Percentiles rank a stretch among this genome's conserved stretches.
Evolutionary conservation across 1,140 invertebrate species (phyloP).

Genomic region (Leptinotarsa undecemlineata): DNA sequence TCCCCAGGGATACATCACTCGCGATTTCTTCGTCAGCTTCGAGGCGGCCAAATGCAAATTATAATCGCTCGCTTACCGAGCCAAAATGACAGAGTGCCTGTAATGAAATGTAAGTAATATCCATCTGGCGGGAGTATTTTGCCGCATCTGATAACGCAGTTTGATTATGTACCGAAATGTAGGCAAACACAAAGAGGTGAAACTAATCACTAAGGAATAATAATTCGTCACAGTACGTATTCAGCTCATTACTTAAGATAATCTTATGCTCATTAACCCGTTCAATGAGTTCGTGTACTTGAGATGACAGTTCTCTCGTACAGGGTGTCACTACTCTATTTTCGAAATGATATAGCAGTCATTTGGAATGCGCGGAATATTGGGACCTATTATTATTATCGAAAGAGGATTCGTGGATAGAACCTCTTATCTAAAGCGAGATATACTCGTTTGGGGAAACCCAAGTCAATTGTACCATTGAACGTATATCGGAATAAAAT

Average conservation of each 20-base stretch:
- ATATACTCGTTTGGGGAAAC: too few species aligned
- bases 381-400: too few species aligned
- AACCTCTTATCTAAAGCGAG: too few species aligned
- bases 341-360: too few species aligned
- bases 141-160: neutral
- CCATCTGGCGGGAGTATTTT: neutral
- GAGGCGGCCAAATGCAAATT: neutral
- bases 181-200: slow-evolving; percentile 2
- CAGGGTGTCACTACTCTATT: too few species aligned
- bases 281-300: neutral
- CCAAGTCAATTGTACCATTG: too few species aligned
- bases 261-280: neutral
- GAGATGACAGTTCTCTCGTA: neutral
- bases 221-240: neutral
- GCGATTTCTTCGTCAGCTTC: neutral
- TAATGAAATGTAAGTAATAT: neutral
- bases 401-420: too few species aligned
- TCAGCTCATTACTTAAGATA: neutral
- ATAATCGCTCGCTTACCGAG: neutral
- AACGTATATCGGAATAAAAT: too few species aligned
- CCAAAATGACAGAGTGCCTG: neutral
- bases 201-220: neutral
- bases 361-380: too few species aligned
- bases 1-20: too few species aligned
- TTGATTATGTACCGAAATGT: neutral